phyloP scores from a whole-genome alignment of 2,888 invertebrate genomes.

The Melolontha melolontha region DNA sequence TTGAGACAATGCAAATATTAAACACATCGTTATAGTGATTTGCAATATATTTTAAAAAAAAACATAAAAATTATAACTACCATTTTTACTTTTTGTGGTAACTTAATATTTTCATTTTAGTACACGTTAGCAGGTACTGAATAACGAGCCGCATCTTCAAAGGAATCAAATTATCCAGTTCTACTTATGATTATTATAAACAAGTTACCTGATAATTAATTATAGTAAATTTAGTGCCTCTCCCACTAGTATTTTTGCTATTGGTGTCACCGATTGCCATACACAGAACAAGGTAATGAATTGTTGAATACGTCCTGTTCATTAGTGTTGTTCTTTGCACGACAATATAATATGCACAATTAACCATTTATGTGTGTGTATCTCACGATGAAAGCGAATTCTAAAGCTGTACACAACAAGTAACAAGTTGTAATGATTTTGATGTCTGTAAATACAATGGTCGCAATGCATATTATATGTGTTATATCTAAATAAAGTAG shows the following conservation, averaged over 20 bases:
- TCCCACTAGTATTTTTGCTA: constrained; percentile 63
- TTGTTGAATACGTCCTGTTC: constrained; percentile 28
- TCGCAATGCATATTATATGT: constrained; percentile 62
- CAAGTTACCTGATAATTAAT: constrained; percentile 3
- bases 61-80: no score
- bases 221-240: constrained; percentile 56
- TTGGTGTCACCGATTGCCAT: constrained; percentile 62
- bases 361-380: constrained; percentile 56
- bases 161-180: neutral
- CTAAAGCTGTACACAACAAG: constrained; percentile 65
- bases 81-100: no score
- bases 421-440: constrained; percentile 55
- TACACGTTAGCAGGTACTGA: no score
- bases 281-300: constrained; percentile 42
- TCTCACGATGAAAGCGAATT: constrained; percentile 57
- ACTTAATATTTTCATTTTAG: no score
- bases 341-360: constrained; percentile 63
- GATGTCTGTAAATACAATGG: constrained; percentile 56
- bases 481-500: constrained; percentile 50
- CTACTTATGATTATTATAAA: neutral
- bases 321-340: constrained; percentile 53
- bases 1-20: no score
- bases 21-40: no score
- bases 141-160: no score
- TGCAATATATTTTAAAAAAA: no score